Conservation (phyloP, 2,888 invertebrate species). For the Epirrhoe tristata region DNA sequence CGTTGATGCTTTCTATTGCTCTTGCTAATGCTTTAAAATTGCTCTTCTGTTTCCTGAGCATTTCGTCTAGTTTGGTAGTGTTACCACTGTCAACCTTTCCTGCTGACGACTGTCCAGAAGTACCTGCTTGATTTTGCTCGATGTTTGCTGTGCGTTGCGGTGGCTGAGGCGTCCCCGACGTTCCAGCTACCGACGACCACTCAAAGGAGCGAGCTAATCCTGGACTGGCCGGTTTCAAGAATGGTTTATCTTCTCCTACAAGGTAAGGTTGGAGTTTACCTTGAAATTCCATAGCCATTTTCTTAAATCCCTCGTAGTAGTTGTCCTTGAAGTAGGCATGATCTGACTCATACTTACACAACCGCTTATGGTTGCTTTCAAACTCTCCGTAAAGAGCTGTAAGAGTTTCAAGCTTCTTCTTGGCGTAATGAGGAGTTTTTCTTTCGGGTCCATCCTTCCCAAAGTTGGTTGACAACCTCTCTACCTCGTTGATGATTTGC, state of each 20-base stretch:
- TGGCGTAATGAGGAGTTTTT: slow-evolving; percentile 1
- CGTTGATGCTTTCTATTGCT: slow-evolving; percentile 7
- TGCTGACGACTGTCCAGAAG: too few relatives aligned
- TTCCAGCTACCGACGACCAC: too few relatives aligned
- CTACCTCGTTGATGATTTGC: slow-evolving; percentile 11
- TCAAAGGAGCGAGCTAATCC: too few relatives aligned
- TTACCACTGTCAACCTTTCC: neutral
- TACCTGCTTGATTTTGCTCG: too few relatives aligned
- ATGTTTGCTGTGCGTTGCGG: too few relatives aligned
- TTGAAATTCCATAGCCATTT: too few relatives aligned
- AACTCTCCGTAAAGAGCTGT: neutral
- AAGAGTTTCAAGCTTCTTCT: slow-evolving; percentile 3
- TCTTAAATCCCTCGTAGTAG: too few relatives aligned
- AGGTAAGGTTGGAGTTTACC: too few relatives aligned
- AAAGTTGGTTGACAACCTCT: slow-evolving; percentile 5
- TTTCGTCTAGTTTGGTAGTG: slow-evolving; percentile 7
- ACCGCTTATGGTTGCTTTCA: neutral
- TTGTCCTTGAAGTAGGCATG: neutral
- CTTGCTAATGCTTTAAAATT: slow-evolving; percentile 14
- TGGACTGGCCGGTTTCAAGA: too few relatives aligned
- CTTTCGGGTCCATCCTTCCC: slow-evolving; percentile 5
- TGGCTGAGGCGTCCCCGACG: too few relatives aligned
- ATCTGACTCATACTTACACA: slow-evolving; percentile 2
- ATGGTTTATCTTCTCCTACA: too few relatives aligned
- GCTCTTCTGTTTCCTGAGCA: slow-evolving; percentile 14